These are phyloP conservation scores for Eupithecia dodoneata DNA, from an alignment of 2,888 invertebrate genomes.

Conservation along the genomic window DNA sequence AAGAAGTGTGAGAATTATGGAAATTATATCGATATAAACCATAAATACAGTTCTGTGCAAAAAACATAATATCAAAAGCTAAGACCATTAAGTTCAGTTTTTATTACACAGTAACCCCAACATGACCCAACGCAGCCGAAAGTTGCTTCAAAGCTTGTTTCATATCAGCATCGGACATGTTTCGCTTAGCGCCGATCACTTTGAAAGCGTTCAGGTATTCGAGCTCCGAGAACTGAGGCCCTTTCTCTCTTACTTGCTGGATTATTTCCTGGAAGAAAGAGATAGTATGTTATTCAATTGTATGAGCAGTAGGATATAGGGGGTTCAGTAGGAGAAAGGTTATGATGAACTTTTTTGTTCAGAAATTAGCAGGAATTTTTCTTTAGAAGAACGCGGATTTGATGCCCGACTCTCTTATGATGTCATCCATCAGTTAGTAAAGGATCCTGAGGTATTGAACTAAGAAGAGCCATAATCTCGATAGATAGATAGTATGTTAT, in stretches of 20 bases:
- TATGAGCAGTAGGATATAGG: neutral
- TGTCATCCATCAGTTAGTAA: neutral
- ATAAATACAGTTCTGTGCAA: neutral
- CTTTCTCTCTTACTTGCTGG: slow-evolving; percentile 92
- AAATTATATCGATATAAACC: neutral
- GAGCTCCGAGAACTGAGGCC: slow-evolving; percentile 93
- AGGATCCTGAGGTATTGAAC: neutral
- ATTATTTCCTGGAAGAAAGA: slow-evolving; percentile 88
- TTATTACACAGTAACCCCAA: slow-evolving; percentile 89
- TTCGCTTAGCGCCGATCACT: slow-evolving; percentile 87
- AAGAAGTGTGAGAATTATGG: neutral
- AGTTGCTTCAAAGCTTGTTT: slow-evolving; percentile 90
- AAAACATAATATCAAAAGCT: neutral
- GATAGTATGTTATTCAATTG: neutral
- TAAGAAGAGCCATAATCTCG: too few species aligned
- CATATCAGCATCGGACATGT: slow-evolving; percentile 82
- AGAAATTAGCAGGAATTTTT: too few species aligned
- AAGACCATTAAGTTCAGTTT: neutral
- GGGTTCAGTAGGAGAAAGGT: neutral
- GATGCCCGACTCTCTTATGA: neutral
- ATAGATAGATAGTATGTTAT: neutral
- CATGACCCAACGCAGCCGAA: slow-evolving; percentile 92
- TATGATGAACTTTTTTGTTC: neutral
- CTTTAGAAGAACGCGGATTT: neutral
- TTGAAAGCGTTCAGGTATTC: slow-evolving; percentile 95